Evolutionary conservation across 1,140 invertebrate species (phyloP).

Genomic region (Monochamus saltuarius): DNA sequence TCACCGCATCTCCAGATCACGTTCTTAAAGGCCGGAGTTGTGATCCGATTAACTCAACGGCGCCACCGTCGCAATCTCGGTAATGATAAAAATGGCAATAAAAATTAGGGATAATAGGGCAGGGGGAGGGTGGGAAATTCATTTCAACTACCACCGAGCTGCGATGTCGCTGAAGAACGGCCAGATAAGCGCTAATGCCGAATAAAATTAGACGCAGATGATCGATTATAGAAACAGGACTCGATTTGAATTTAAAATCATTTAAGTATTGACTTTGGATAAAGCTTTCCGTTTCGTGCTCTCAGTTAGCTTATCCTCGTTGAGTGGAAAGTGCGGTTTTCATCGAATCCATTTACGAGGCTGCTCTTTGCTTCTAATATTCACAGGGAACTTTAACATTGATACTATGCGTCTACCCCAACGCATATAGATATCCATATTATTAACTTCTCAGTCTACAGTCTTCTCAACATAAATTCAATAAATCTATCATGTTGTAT

Average conservation of each 20-base stretch:
- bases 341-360: slow-evolving; percentile 37
- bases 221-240: slow-evolving; percentile 44
- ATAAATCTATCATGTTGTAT: too few relatives aligned
- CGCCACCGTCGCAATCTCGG: slow-evolving; percentile 48
- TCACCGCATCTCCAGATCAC: slow-evolving; percentile 45
- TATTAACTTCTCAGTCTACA: too few relatives aligned
- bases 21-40: slow-evolving; percentile 45
- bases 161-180: not conserved
- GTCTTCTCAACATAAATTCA: too few relatives aligned
- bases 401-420: too few relatives aligned
- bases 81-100: slow-evolving; percentile 53
- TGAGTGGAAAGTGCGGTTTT: slow-evolving; percentile 44
- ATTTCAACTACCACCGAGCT: slow-evolving; percentile 14
- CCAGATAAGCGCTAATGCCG: slow-evolving; percentile 28
- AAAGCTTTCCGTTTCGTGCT: slow-evolving; percentile 30
- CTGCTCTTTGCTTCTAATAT: not conserved
- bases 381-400: not conserved
- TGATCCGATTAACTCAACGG: slow-evolving; percentile 50
- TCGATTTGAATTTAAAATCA: slow-evolving; percentile 47
- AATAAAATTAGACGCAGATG: slow-evolving; percentile 39
- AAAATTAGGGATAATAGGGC: slow-evolving; percentile 51
- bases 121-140: slow-evolving; percentile 25
- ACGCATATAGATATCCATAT: too few relatives aligned
- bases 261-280: slow-evolving; percentile 46
- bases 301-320: slow-evolving; percentile 36